Percentiles rank a stretch among this genome's conserved stretches.
Evolutionary conservation across 1,140 invertebrate species (phyloP).

Genomic region (Orussus abietinus): DNA sequence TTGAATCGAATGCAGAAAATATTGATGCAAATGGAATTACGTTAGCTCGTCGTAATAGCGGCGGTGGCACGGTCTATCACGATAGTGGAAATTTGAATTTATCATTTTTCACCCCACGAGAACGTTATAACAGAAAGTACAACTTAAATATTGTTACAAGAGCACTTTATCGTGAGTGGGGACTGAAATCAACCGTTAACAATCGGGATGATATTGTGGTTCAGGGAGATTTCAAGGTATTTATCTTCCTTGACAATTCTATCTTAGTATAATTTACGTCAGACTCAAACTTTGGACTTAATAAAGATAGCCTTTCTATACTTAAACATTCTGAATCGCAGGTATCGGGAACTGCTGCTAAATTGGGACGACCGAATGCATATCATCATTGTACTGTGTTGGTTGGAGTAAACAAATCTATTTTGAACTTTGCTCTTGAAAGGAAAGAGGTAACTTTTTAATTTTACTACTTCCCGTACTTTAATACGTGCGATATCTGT

Average conservation of each 20-base stretch:
- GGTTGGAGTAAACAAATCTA: conserved; percentile 74
- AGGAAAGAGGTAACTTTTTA: conserved; percentile 62
- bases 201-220: conserved; percentile 80
- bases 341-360: conserved; percentile 90
- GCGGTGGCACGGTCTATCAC: conserved; percentile 96
- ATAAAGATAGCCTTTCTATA: conserved; percentile 7
- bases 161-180: conserved; percentile 75
- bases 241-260: conserved; percentile 16
- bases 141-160: conserved; percentile 82
- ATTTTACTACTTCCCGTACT: conserved; percentile 4
- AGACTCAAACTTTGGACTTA: too few relatives aligned
- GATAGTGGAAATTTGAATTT: conserved; percentile 91
- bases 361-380: conserved; percentile 75
- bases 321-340: conserved; percentile 37
- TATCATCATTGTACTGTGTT: conserved; percentile 95
- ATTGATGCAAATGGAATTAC: conserved; percentile 62
- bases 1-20: conserved; percentile 76
- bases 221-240: conserved; percentile 77
- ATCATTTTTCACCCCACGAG: conserved; percentile 79
- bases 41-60: conserved; percentile 85
- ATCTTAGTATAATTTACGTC: not conserved
- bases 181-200: conserved; percentile 70
- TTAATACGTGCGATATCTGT: not conserved
- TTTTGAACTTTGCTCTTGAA: conserved; percentile 63
- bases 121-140: conserved; percentile 74